Base-by-base conservation (phyloP, 92 coral and sea anemone genomes). In the Palythoa caribaeorum region DNA sequence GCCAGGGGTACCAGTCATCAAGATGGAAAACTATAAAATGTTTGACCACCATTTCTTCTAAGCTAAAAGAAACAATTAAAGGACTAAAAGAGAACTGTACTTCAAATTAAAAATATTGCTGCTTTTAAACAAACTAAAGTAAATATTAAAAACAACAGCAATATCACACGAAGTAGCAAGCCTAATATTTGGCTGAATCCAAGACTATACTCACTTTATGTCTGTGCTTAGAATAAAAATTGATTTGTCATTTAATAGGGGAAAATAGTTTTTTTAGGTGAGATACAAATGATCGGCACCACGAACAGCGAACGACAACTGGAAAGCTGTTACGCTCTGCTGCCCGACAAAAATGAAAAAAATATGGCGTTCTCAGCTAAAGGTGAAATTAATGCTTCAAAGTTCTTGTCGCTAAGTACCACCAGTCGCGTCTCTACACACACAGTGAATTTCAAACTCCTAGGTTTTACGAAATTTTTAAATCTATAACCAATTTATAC, bases 101-200 rank as follows among this genome's bases (percentile, higher is more conserved):
- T 7, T 10, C 38, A 44, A 74, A 74, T n/a, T 74, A 73, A 73
- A 17, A 40, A 48, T 76, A 76, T 76, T 76, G 35, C 6, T 74
- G 19, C 77, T 44, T 76, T 19, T 11, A 73, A 73, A 39, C 53
- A 15, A 73, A 44, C 5, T 28, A 38, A 44, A 44, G 53, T 38
- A 73, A 28, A 47, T 44, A 50, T 44, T 11, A 10, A 76, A 47
- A 14, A 47, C 21, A 48, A 76, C 36, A 35, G 62, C 79, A 40
- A 47, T 74, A n/a, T 9, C 54, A 74, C 11, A 76, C 39, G 59
- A 60, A 10, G 38, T 21, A 48, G 48, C 60, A 12, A 48, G 6
- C 38, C 35, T 48, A 53, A 76, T 19, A 73, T 17, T 8, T 28
- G 28, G 11, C 5, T 7, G 9, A 70, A 11, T 35, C 13, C 40